phyloP scores from a whole-genome alignment of 2,888 invertebrate species.

The Meghimatium bilineatum region DNA sequence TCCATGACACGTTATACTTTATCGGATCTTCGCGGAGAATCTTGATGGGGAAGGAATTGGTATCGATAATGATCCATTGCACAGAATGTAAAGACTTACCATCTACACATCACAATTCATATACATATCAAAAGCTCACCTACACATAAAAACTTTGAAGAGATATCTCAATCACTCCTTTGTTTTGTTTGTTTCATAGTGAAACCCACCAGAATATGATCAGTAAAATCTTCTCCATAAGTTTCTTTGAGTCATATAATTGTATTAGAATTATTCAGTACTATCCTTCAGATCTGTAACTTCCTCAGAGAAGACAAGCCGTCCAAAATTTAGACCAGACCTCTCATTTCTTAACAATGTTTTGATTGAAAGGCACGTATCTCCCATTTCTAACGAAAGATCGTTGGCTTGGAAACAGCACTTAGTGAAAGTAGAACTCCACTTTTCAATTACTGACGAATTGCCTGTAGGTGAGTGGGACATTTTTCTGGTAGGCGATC shows the following conservation, averaged over 20 bases:
- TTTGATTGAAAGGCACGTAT: slow-evolving; percentile 1
- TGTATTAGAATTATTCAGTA: neutral
- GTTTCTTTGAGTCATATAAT: neutral
- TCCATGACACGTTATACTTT: too few species aligned
- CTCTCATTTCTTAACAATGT: neutral
- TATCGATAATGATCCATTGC: too few species aligned
- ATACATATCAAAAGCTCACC: too few species aligned
- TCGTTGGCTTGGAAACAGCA: neutral
- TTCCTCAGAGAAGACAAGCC: neutral
- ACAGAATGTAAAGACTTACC: too few species aligned
- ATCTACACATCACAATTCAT: too few species aligned
- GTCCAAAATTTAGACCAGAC: neutral
- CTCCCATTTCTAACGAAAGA: neutral
- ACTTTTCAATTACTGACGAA: neutral
- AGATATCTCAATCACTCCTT: too few species aligned
- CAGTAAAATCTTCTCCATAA: neutral
- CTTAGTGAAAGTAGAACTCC: neutral
- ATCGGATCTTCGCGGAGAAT: too few species aligned
- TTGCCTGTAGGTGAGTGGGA: neutral
- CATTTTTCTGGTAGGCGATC: neutral
- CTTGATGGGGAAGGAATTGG: too few species aligned
- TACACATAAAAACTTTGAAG: too few species aligned
- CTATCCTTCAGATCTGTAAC: neutral
- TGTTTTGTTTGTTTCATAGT: too few species aligned
- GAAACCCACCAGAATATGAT: too few species aligned